phyloP scores from a whole-genome alignment of 2,797 vertebrate species.

The Falco naumanni region DNA sequence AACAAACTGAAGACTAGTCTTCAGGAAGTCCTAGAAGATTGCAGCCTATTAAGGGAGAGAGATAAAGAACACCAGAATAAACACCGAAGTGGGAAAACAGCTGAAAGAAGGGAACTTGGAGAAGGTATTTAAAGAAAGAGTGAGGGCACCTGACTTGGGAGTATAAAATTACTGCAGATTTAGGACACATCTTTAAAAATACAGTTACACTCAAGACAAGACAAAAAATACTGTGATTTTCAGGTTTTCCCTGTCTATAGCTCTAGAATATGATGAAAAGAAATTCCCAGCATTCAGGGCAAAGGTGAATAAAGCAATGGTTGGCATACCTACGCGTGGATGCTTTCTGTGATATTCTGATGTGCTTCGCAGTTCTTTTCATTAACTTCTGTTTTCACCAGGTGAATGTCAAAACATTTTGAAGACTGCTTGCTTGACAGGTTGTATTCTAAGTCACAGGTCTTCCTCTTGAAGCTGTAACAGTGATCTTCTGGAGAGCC shows the following conservation, averaged over 20 bases:
- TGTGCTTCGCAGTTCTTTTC: slow-evolving; percentile 59
- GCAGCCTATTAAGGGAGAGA: background rate
- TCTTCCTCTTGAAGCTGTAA: slow-evolving; percentile 77
- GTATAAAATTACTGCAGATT: background rate
- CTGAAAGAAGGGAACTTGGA: background rate
- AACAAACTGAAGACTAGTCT: background rate
- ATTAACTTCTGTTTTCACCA: slow-evolving; percentile 65
- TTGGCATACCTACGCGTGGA: slow-evolving; percentile 67
- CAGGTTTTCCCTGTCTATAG: background rate
- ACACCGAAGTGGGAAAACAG: background rate
- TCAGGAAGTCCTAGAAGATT: background rate
- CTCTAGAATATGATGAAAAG: background rate
- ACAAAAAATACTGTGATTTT: background rate
- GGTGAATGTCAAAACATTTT: slow-evolving; percentile 69
- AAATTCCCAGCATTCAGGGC: background rate
- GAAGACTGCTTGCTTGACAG: slow-evolving; percentile 64
- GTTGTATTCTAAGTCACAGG: slow-evolving; percentile 74
- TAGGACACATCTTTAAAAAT: background rate
- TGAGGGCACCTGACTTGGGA: background rate
- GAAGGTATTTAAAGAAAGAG: background rate
- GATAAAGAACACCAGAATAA: background rate
- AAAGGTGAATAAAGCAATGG: background rate
- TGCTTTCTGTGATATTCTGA: slow-evolving; percentile 60
- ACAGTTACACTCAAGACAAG: background rate
- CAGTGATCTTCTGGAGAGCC: slow-evolving; percentile 70